phyloP scores from a whole-genome alignment of 2,797 vertebrate species.

The Linurgus olivaceus region DNA sequence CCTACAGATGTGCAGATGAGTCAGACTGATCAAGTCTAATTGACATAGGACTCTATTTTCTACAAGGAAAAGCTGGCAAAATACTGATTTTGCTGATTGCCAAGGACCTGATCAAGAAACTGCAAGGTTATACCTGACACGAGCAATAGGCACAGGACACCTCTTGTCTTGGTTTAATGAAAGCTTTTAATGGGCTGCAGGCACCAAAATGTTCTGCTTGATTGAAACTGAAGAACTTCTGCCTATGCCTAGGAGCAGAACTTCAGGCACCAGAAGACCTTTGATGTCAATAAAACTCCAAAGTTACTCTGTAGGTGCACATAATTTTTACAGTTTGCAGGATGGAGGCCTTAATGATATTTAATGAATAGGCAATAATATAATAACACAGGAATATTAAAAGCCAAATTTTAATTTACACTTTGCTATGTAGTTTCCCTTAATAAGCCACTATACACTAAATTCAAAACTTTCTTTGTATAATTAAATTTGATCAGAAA shows the following conservation, averaged over 20 bases:
- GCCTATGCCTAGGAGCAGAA: not conserved
- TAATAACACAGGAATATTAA: not conserved
- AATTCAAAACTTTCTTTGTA: not conserved
- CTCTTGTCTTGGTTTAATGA: not conserved
- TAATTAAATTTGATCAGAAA: not conserved
- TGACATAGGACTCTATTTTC: rapidly evolving
- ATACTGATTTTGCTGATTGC: not conserved
- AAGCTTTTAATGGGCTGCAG: not conserved
- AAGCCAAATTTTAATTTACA: not conserved
- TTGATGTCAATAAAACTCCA: not conserved
- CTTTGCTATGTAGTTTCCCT: not conserved
- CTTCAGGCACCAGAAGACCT: not conserved
- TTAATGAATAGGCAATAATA: not conserved
- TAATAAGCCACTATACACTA: not conserved
- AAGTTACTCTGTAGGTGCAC: not conserved
- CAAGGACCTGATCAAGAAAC: not conserved
- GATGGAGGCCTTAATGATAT: not conserved
- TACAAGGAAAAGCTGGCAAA: not conserved
- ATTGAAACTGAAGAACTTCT: not conserved
- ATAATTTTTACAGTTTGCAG: not conserved
- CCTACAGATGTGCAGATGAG: not conserved
- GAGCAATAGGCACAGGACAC: not conserved
- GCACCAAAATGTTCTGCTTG: not conserved
- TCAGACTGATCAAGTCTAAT: not conserved
- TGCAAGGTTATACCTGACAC: not conserved